Evolutionary conservation across 2,797 vertebrate species (phyloP).

Genomic region (Mastacembelus armatus): DNA sequence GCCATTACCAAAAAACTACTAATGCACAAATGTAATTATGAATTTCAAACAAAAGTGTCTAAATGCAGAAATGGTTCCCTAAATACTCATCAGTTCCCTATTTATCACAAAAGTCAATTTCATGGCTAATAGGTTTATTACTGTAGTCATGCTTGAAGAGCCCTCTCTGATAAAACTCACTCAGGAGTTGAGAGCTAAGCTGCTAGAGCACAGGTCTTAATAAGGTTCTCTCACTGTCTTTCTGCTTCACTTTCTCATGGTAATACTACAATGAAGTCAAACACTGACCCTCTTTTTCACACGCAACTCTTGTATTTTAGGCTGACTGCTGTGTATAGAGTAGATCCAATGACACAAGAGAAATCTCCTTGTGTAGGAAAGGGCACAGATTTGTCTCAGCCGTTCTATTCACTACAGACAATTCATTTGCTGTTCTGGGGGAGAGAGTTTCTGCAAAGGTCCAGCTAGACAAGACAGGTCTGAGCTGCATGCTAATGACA

Average conservation of each 20-base stretch:
- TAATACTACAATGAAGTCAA: constrained; percentile 45
- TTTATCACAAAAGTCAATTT: constrained; percentile 86
- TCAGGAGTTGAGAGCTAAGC: constrained; percentile 74
- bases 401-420: constrained; percentile 67
- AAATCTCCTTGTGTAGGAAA: constrained; percentile 48
- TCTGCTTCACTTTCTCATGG: constrained; percentile 46
- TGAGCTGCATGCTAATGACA: constrained; percentile 76
- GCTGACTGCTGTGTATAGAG: constrained; percentile 19
- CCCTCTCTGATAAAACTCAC: constrained; percentile 76
- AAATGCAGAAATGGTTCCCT: constrained; percentile 59
- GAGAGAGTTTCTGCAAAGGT: constrained; percentile 68
- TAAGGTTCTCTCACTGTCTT: constrained; percentile 56
- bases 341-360: constrained; percentile 31
- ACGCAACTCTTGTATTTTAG: constrained; percentile 28
- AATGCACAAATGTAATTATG: constrained; percentile 66
- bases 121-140: constrained; percentile 87
- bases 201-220: constrained; percentile 63
- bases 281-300: constrained; percentile 41
- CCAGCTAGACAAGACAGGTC: constrained; percentile 66
- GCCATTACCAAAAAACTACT: constrained; percentile 37
- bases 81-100: constrained; percentile 63
- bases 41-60: constrained; percentile 73
- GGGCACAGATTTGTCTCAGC: constrained; percentile 64
- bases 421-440: constrained; percentile 67
- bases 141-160: constrained; percentile 75